Percentiles rank a stretch among this genome's conserved stretches.
Conservation (phyloP, 2,888 invertebrate genomes). For the Drosophila kambysellisi region DNA sequence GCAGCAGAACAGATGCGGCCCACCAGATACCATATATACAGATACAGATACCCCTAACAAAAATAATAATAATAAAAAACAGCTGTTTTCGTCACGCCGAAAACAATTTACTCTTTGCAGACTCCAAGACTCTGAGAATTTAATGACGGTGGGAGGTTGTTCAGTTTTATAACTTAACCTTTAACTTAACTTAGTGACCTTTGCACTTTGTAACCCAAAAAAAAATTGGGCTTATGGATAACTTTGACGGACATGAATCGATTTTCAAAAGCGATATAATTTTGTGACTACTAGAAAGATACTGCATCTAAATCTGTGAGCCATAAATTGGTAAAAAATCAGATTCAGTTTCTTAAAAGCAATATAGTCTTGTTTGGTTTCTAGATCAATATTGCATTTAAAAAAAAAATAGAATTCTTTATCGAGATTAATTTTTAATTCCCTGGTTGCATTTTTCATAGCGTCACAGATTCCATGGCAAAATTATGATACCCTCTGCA, state of each 20-base stretch:
- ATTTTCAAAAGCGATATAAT: too few relatives aligned
- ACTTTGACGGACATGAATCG: too few relatives aligned
- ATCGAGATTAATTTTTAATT: background rate
- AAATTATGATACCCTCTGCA: background rate
- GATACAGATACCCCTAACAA: background rate
- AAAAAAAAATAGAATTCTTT: background rate
- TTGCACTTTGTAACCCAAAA: background rate
- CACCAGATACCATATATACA: slow-evolving; percentile 13
- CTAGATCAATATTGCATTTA: too few relatives aligned
- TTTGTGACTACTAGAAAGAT: too few relatives aligned
- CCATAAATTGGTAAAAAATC: background rate
- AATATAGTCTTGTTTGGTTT: background rate
- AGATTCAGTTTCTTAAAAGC: background rate
- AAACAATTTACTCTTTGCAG: background rate
- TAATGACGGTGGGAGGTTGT: background rate
- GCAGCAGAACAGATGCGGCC: slow-evolving; percentile 29
- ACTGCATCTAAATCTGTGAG: too few relatives aligned
- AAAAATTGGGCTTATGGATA: background rate
- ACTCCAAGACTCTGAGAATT: background rate
- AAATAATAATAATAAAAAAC: background rate
- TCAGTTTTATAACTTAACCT: background rate
- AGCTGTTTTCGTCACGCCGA: background rate
- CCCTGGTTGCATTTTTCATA: background rate
- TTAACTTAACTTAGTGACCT: background rate
- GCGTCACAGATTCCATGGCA: background rate